Percentiles rank a stretch among this genome's conserved stretches.
Conservation (phyloP, 2,888 invertebrate genomes). For the Cylloceria caligata region DNA sequence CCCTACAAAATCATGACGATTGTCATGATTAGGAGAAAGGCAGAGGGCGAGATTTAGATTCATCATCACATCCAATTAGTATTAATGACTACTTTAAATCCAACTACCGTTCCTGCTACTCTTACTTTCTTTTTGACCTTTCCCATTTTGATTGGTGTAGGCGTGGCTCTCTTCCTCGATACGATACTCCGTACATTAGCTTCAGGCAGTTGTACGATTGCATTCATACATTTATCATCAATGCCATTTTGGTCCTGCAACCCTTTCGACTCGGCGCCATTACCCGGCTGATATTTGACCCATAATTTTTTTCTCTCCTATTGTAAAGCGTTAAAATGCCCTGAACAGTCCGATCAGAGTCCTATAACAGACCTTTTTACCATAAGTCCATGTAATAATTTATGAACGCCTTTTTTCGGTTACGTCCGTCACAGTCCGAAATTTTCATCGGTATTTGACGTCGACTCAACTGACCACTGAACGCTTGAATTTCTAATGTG, state of each 20-base stretch:
- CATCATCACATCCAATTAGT: constrained; percentile 61
- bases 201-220: constrained; percentile 2
- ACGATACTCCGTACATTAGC: constrained; percentile 35
- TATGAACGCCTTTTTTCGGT: constrained; percentile 40
- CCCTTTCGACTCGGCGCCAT: constrained; percentile 18
- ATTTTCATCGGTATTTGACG: constrained; percentile 27
- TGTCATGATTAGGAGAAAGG: neutral
- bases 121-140: constrained; percentile 19
- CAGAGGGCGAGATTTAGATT: constrained; percentile 31
- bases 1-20: constrained; percentile 29
- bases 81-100: constrained; percentile 42
- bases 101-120: constrained; percentile 6
- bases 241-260: neutral
- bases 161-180: constrained; percentile 31
- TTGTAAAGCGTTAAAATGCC: constrained; percentile 1
- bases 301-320: neutral
- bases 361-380: neutral
- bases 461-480: constrained; percentile 44
- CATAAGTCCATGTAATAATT: constrained; percentile 45
- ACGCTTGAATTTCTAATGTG: constrained; percentile 50
- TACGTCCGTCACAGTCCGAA: neutral
- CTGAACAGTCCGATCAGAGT: neutral
- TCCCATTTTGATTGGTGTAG: constrained; percentile 17
- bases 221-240: constrained; percentile 19
- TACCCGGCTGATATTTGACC: constrained; percentile 30